Base-by-base conservation (phyloP, 2,888 invertebrate genomes). In the Eubasilissa splendida region DNA sequence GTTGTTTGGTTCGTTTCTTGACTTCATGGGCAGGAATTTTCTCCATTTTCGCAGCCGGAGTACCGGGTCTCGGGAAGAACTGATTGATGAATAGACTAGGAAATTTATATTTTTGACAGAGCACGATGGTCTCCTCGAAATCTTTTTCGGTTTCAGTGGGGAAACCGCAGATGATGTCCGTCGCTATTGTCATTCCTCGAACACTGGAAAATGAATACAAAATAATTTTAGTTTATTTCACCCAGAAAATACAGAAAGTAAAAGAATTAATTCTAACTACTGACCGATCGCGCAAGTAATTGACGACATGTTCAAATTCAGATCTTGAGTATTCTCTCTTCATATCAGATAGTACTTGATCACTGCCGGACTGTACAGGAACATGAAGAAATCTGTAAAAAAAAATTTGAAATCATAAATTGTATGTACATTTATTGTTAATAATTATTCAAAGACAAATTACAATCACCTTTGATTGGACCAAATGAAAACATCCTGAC, bases 91-190 rank as follows among this genome's bases (percentile, higher is more conserved):
- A 99, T 7, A 99, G 91, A 85, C 96, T 95, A 0, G 98, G 96
- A 88, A 99, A 99, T 85, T 94, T 93, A 88, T 98, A 96, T 86
- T 96, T 94, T 83, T 90, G 89, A 84, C 99, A 98, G 0, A 99
- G 90, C 0, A 90, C 87, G 91, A 98, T 89, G 0, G 98, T 99
- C 83, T 96, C 95, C 71, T 95, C 93, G 88, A 99, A 99, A 88
- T 99, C 96, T 11, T 89, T 88, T 68, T 95, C 95, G 0, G 96
- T 97, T 90, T 99, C 99, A 0, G 97, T 97, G 0, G 99, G 99
- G 88, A 99, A 99, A 0, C 99, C 99, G 88, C 99, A 99, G 86
- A 99, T 99, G 68, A 99, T 96, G 87, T 99, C 99, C 0, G 99
- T 99, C 0, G 98, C 99, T 86, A 99, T 96, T 12, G 97, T 98